A percentile compares a stretch with the other conserved stretches of the same genome.
phyloP scores from a whole-genome alignment of 2,797 vertebrate genomes.

The Coccyzus lansbergi region DNA sequence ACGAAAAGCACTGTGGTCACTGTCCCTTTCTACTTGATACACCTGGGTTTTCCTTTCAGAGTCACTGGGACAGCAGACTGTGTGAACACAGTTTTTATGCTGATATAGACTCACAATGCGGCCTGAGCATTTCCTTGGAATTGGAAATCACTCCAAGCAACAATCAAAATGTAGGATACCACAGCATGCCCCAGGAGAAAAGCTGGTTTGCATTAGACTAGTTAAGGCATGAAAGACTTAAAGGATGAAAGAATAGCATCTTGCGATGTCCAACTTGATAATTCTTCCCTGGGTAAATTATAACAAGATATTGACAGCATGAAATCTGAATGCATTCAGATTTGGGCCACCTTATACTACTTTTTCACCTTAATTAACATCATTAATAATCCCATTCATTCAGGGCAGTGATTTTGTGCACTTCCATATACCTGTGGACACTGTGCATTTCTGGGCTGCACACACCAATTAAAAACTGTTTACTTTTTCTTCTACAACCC shows the following conservation, averaged over 20 bases:
- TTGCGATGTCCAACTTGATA: not conserved
- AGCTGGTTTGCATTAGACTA: not conserved
- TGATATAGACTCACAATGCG: accelerated
- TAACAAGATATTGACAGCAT: not conserved
- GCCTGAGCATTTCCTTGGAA: not conserved
- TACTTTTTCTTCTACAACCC: not conserved
- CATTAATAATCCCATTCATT: not conserved
- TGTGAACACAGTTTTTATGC: not conserved
- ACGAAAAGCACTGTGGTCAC: not conserved
- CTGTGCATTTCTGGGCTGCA: not conserved
- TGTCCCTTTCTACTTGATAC: not conserved
- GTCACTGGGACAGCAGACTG: not conserved
- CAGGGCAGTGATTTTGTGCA: not conserved
- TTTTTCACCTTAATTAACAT: not conserved
- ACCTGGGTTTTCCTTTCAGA: not conserved
- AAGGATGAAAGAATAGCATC: not conserved
- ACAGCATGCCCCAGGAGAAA: not conserved
- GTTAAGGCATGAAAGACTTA: not conserved
- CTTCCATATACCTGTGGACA: not conserved
- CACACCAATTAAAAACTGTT: not conserved
- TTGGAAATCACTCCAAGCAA: not conserved
- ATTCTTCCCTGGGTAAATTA: not conserved
- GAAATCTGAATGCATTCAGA: not conserved
- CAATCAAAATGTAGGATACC: accelerated
- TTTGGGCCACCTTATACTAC: not conserved